Evolutionary conservation across 2,113 vertebrate genomes (phyloP).

Genomic region (Channa argus): DNA sequence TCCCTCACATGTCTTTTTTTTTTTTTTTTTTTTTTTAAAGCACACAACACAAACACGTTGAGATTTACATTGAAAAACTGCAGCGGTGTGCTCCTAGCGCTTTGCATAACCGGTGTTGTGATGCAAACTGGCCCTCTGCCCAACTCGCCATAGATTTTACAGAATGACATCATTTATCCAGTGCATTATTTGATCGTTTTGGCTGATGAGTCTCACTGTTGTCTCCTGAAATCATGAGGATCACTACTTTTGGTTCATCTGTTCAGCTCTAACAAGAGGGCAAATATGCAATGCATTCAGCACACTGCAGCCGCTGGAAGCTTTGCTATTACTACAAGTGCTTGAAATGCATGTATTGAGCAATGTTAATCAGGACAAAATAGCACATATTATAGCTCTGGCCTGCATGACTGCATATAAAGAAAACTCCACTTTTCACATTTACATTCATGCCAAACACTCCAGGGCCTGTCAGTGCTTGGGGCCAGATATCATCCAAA

Average conservation of each 20-base stretch:
- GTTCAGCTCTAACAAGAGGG: constrained; percentile 11
- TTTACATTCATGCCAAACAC: constrained; percentile 71
- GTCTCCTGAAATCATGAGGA: constrained; percentile 52
- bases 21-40: constrained; percentile 35
- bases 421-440: constrained; percentile 72
- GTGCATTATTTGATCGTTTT: constrained; percentile 76
- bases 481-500: constrained; percentile 75
- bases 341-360: constrained; percentile 5
- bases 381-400: constrained; percentile 35
- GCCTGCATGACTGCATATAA: constrained; percentile 26
- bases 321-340: constrained; percentile 1
- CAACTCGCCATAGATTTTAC: constrained; percentile 70
- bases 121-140: constrained; percentile 67
- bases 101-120: constrained; percentile 68
- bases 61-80: constrained; percentile 52
- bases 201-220: constrained; percentile 65
- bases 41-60: constrained; percentile 42
- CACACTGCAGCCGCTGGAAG: constrained; percentile 24
- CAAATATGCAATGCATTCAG: constrained; percentile 36
- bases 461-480: constrained; percentile 64
- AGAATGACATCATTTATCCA: constrained; percentile 77
- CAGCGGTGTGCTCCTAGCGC: constrained; percentile 19
- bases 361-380: constrained; percentile 55
- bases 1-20: constrained; percentile 43
- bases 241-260: constrained; percentile 43